Evolutionary conservation across 2,113 vertebrate genomes (phyloP).

Genomic region (Cebidichthys violaceus): DNA sequence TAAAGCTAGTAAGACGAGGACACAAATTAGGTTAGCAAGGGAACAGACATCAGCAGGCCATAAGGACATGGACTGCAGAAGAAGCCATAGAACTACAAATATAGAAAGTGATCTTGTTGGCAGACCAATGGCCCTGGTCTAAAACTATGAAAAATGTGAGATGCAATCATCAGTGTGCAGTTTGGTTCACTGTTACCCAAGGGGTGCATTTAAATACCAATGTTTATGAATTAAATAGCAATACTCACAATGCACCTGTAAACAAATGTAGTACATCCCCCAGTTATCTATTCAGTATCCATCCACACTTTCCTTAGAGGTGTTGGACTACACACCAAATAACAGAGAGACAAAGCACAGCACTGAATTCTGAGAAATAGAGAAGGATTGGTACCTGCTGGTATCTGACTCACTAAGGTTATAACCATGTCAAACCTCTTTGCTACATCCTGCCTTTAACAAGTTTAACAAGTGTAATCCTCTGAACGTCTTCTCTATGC

Average conservation of each 20-base stretch:
- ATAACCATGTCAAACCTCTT: conserved; percentile 21
- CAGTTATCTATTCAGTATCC: neutral
- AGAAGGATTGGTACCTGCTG: neutral
- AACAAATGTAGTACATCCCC: neutral
- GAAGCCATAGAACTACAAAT: neutral
- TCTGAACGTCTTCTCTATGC: conserved; percentile 8
- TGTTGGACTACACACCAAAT: neutral
- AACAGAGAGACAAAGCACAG: neutral
- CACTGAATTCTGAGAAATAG: neutral
- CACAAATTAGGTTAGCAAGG: conserved; percentile 6
- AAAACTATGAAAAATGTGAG: neutral
- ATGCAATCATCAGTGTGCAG: neutral
- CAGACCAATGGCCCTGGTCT: neutral
- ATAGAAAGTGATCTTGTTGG: neutral
- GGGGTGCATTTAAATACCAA: neutral
- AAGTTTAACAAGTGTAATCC: conserved; percentile 47
- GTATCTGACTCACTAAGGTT: conserved; percentile 9
- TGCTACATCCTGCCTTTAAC: neutral
- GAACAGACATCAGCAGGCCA: neutral
- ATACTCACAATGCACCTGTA: neutral
- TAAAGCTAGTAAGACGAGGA: conserved; percentile 8
- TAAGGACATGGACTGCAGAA: neutral
- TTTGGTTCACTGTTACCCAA: neutral
- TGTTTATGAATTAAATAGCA: neutral
- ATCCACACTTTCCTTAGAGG: neutral